phyloP scores from a whole-genome alignment of 2,113 vertebrate genomes.

The Colossoma macropomum region DNA sequence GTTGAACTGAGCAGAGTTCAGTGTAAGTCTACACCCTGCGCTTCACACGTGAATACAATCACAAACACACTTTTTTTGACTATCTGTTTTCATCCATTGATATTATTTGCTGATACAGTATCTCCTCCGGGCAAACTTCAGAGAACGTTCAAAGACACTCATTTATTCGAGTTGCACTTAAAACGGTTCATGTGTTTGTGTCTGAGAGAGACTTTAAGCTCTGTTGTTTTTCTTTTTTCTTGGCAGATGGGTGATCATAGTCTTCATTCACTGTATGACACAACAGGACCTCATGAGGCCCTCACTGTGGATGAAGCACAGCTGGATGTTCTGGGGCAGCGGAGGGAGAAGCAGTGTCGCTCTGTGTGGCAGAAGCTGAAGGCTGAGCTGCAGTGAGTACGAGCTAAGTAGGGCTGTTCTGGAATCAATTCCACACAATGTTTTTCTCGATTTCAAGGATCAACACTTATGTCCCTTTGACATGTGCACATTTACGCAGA shows the following conservation, averaged over 20 bases:
- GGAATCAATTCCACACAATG: too few species aligned
- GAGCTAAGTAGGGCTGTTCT: neutral
- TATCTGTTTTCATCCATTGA: too few species aligned
- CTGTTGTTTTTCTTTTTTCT: neutral
- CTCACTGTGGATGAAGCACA: constrained; percentile 53
- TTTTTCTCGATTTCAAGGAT: neutral
- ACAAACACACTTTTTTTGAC: too few species aligned
- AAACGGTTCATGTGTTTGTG: constrained; percentile 1
- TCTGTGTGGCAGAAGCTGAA: constrained; percentile 57
- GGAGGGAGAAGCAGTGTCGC: constrained; percentile 38
- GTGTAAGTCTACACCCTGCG: constrained; percentile 51
- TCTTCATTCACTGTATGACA: neutral
- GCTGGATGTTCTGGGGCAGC: constrained; percentile 63
- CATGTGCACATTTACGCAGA: too few species aligned
- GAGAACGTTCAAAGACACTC: constrained; percentile 2
- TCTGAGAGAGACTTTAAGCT: neutral
- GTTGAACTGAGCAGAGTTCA: constrained; percentile 63
- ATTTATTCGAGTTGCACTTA: neutral
- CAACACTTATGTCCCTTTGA: neutral
- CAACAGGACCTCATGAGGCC: neutral
- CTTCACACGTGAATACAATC: constrained; percentile 29
- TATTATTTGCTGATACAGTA: too few species aligned
- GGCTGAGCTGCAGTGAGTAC: constrained; percentile 63
- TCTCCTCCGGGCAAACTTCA: too few species aligned
- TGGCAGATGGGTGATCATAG: constrained; percentile 32